Evolutionary conservation across 2,113 vertebrate genomes (phyloP).

Genomic region (Marmota flaviventris): DNA sequence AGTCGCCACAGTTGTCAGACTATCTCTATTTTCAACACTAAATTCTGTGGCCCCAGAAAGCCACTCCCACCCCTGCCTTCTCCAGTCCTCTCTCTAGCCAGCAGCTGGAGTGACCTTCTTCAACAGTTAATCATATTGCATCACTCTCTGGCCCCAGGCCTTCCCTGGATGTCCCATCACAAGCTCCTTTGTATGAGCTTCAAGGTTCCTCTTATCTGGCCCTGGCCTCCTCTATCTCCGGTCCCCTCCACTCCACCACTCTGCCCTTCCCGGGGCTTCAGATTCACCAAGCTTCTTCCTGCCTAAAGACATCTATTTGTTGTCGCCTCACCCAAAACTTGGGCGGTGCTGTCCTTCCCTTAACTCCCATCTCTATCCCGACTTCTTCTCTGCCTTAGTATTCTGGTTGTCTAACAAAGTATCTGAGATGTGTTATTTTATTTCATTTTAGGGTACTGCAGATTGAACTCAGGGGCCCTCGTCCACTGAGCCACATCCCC

Average conservation of each 20-base stretch:
- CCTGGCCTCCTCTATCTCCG: not conserved
- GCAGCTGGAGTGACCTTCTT: not conserved
- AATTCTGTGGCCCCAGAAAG: slow-evolving; percentile 28
- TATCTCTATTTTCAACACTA: not conserved
- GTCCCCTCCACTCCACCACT: not conserved
- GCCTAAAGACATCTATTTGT: not conserved
- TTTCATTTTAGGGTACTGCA: no score
- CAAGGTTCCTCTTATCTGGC: not conserved
- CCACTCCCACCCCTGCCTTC: slow-evolving; percentile 44
- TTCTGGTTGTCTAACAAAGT: not conserved
- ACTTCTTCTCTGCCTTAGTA: not conserved
- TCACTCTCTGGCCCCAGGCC: not conserved
- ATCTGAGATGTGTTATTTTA: not conserved
- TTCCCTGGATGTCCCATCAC: not conserved
- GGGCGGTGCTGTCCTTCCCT: not conserved
- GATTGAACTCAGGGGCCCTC: no score
- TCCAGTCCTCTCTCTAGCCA: not conserved
- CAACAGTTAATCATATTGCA: not conserved
- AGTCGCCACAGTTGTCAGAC: not conserved
- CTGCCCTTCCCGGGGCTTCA: not conserved
- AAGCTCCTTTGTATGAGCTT: not conserved
- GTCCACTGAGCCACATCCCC: no score
- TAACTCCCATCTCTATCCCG: not conserved
- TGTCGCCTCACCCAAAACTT: not conserved
- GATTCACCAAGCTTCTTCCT: not conserved